A percentile compares a stretch with the other conserved stretches of the same genome.
Conservation (phyloP, 2,797 vertebrate species). For the Tolypeutes matacus region DNA sequence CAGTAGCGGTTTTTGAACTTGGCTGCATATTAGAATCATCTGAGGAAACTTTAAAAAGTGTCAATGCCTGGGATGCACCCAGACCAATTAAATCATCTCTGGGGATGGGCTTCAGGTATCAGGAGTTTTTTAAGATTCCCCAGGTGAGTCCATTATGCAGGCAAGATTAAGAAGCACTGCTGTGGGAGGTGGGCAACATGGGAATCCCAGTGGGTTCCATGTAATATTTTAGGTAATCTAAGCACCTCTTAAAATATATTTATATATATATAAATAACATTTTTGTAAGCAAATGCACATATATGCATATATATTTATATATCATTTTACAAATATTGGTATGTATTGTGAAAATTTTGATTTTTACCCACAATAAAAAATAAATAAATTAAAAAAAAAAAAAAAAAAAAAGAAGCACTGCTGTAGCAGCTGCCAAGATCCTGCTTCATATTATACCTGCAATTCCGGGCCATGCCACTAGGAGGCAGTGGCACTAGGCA, state of each 20-base stretch:
- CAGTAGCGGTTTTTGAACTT: not conserved
- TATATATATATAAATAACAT: too few species aligned
- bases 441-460: not conserved
- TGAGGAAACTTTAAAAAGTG: not conserved
- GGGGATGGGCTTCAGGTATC: not conserved
- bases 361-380: too few species aligned
- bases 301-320: too few species aligned
- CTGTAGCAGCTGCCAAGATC: not conserved
- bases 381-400: too few species aligned
- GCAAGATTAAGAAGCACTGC: not conserved
- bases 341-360: too few species aligned
- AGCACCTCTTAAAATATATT: too few species aligned
- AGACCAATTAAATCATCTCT: not conserved
- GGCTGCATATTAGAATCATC: not conserved
- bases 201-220: too few species aligned
- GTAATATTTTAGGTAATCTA: too few species aligned
- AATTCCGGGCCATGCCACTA: conserved; percentile 18
- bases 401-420: not conserved
- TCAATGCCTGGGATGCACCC: not conserved
- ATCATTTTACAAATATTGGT: too few species aligned
- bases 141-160: not conserved
- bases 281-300: too few species aligned
- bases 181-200: too few species aligned
- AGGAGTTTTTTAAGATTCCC: not conserved
- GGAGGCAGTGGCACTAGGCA: not conserved